These are phyloP conservation scores for Oscheius onirici DNA, from an alignment of 2,888 invertebrate species.

Conservation along the genomic window DNA sequence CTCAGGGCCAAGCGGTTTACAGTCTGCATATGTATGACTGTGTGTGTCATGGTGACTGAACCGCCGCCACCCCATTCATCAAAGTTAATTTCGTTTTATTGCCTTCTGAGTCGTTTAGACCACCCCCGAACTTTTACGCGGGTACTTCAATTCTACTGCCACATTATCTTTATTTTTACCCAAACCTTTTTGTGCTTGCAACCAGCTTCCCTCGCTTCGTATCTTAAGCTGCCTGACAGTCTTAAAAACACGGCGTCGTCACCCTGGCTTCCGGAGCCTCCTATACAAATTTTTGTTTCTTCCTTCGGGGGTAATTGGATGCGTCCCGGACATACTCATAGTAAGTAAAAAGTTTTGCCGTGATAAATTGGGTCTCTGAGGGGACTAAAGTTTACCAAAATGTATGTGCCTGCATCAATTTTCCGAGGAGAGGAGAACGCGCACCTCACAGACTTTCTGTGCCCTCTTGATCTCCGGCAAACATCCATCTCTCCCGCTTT, in stretches of 20 bases:
- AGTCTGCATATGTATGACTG: conserved; percentile 23
- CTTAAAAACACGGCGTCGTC: background rate
- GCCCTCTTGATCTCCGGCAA: conserved; percentile 1
- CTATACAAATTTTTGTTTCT: background rate
- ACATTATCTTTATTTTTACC: too few relatives aligned
- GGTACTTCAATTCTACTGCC: too few relatives aligned
- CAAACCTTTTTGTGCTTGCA: too few relatives aligned
- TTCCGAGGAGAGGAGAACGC: background rate
- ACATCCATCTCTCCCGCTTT: conserved; percentile 7
- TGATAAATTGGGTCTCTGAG: conserved; percentile 22
- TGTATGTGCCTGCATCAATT: background rate
- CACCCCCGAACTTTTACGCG: too few relatives aligned
- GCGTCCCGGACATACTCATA: conserved; percentile 2
- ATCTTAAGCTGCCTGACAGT: too few relatives aligned
- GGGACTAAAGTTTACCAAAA: background rate
- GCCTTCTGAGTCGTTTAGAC: too few relatives aligned
- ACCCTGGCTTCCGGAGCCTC: background rate
- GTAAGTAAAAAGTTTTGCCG: conserved; percentile 5
- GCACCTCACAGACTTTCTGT: background rate
- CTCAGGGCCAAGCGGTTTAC: conserved; percentile 17
- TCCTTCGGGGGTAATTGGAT: conserved; percentile 1
- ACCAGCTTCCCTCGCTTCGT: too few relatives aligned
- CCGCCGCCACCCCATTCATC: too few relatives aligned
- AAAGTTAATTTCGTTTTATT: too few relatives aligned
- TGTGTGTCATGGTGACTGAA: background rate